Conservation (phyloP, 2,888 invertebrate genomes). For the Ectemnius continuus region DNA sequence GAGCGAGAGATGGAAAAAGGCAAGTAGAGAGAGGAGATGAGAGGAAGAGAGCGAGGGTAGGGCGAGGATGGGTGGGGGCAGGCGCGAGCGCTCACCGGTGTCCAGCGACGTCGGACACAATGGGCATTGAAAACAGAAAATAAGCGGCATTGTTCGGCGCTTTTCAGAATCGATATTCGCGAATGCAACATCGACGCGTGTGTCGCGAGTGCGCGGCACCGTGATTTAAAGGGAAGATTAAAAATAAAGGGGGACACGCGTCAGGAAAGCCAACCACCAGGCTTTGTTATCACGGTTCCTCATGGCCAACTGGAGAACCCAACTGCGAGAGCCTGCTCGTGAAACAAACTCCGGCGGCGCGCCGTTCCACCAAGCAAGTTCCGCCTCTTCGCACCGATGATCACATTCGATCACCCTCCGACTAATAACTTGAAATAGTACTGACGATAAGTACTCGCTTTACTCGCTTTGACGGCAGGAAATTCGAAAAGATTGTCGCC, state of each 20-base stretch:
- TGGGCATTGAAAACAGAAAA: constrained; percentile 77
- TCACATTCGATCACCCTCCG: too few species aligned
- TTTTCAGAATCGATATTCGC: constrained; percentile 78
- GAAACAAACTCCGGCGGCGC: too few species aligned
- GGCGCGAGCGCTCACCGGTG: constrained; percentile 52
- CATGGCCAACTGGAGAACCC: constrained; percentile 12
- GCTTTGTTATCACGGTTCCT: constrained; percentile 46
- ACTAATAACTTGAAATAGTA: too few species aligned
- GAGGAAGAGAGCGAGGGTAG: constrained; percentile 3
- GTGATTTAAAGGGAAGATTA: constrained; percentile 72
- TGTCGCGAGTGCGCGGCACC: constrained; percentile 54
- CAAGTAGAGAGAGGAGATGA: constrained; percentile 7
- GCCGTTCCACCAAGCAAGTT: too few species aligned
- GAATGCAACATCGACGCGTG: constrained; percentile 70
- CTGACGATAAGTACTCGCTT: too few species aligned
- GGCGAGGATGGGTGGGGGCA: constrained; percentile 7
- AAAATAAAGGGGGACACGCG: constrained; percentile 70
- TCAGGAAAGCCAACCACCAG: constrained; percentile 37
- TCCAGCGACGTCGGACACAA: constrained; percentile 66
- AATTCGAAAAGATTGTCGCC: too few species aligned
- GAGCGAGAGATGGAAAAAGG: not conserved
- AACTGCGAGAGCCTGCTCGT: too few species aligned
- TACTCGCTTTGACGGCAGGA: too few species aligned
- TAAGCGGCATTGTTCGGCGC: constrained; percentile 76
- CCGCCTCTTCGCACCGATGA: too few species aligned